Evolutionary conservation across 1,140 invertebrate species (phyloP), one percentile per base, ranked within the genome.

Genomic region (Heliothis virescens): DNA sequence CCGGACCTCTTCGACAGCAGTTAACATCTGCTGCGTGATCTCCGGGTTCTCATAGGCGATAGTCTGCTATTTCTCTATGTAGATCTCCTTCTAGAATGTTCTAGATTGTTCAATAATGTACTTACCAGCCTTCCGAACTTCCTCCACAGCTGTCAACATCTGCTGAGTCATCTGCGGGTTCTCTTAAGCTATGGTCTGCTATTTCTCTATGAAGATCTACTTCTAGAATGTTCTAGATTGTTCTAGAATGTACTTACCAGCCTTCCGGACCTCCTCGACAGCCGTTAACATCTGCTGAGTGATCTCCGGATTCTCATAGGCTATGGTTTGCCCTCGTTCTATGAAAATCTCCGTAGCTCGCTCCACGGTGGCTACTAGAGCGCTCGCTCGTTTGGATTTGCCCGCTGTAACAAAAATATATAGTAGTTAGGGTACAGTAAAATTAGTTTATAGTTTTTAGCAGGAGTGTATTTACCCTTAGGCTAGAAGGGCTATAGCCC

Each of bases 1-100:
- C 80, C 97, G 95, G 0, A 99, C 98, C 95, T 99, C 98, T 89
- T 99, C 98, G 7, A 99, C 98, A 72, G 99, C 98, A 4, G 97
- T 96, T n/a, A 99, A 94, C 98, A 99, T 99, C 95, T 99, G 99
- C 85, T 98, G 97, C 47, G 98, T 98, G 71, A 99, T 99, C 89
- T 99, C 99, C 0, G 98, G 98, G 95, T 99, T 99, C 95, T 99
- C 99, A 94, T 98, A 98, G 0, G 99, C 98, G 87, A 99, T 99
- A 93, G 98, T 98, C 95, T 99, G 98, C 53, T n/a, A n/a, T n/a
- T n/a, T n/a, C n/a, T n/a, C n/a, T n/a, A n/a, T n/a, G n/a, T n/a
- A 9, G 34, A 7, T 9, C 34, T 9, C 9, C n/a, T 16, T 55
- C 53, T 55, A 16, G 15, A 55, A 16, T 2, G 7, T 15, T 16